Conservation (phyloP, 2,797 vertebrate genomes). For the Myotis daubentonii region DNA sequence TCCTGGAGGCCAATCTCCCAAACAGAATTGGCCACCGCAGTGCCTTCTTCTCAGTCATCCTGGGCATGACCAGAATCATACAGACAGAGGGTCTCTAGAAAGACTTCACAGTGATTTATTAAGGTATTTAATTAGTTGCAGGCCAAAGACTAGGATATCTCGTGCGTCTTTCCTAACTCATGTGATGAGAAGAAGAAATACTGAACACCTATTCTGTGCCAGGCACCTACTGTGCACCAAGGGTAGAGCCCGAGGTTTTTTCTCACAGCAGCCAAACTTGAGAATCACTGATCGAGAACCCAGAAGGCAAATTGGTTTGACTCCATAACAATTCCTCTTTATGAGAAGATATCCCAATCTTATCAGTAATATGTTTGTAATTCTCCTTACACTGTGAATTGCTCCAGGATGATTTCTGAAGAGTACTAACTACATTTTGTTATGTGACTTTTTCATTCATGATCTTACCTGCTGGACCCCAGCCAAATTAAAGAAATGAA, state of each 20-base stretch:
- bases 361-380: not conserved
- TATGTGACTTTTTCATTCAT: not conserved
- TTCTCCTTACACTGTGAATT: not conserved
- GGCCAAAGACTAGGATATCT: not conserved
- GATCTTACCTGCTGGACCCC: too few species aligned
- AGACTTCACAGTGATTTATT: not conserved
- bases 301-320: not conserved
- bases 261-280: not conserved
- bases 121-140: not conserved
- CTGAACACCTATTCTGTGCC: not conserved
- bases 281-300: not conserved
- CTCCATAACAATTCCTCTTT: not conserved
- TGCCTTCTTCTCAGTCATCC: not conserved
- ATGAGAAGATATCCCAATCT: not conserved
- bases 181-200: not conserved
- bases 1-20: not conserved
- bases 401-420: constrained; percentile 12
- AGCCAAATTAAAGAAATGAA: constrained; percentile 21
- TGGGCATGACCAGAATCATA: not conserved
- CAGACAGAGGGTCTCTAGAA: not conserved
- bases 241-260: not conserved
- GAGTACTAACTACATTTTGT: not conserved
- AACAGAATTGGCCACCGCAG: not conserved
- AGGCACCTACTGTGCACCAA: not conserved
- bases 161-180: not conserved